Conservation (phyloP, 1,140 invertebrate genomes). For the Yoshiicerus persimilis region DNA sequence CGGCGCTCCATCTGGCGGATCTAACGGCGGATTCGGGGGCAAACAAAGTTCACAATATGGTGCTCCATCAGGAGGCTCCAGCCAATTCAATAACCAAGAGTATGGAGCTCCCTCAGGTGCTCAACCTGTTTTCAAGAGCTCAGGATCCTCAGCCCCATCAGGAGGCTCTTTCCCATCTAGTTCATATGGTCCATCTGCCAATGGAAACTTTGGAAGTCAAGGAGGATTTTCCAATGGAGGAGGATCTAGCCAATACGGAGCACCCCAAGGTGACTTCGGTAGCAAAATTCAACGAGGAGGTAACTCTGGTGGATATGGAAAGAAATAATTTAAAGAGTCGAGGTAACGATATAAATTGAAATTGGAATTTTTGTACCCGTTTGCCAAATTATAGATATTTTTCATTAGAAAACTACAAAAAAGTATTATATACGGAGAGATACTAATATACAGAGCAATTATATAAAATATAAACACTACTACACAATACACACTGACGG, state of each 20-base stretch:
- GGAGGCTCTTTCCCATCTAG: not conserved
- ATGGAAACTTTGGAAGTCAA: not conserved
- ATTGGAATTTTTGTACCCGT: not conserved
- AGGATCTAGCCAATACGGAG: not conserved
- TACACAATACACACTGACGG: not conserved
- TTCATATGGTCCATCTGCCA: not conserved
- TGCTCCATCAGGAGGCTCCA: slow-evolving; percentile 48
- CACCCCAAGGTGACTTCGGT: not conserved
- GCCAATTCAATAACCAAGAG: not conserved
- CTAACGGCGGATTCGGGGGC: slow-evolving; percentile 51
- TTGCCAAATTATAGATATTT: not conserved
- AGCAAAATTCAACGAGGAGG: not conserved
- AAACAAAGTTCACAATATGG: slow-evolving; percentile 26
- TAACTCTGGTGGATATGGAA: slow-evolving; percentile 31
- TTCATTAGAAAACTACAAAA: not conserved
- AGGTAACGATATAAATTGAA: not conserved
- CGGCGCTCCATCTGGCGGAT: slow-evolving; percentile 49
- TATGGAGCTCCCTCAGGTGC: slow-evolving; percentile 44
- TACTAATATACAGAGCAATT: not conserved
- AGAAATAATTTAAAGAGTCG: slow-evolving; percentile 5
- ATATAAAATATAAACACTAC: not conserved
- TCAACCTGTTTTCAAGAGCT: slow-evolving; percentile 3
- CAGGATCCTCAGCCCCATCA: not conserved
- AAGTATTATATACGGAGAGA: not conserved
- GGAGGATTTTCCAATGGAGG: not conserved